Conservation (phyloP, 2,888 invertebrate genomes). For the Brachypterus glaber region DNA sequence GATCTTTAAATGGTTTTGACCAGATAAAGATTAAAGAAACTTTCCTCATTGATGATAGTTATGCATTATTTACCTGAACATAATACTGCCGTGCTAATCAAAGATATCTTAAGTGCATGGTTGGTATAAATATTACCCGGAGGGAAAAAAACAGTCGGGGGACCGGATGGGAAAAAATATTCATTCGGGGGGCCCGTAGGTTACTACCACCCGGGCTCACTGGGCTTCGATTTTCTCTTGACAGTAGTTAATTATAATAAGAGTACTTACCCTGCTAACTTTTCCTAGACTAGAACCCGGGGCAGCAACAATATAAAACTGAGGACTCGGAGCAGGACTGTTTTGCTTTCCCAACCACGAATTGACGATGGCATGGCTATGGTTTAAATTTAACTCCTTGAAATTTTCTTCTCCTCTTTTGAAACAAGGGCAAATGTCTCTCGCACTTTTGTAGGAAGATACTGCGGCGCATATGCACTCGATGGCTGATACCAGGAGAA, state of each 20-base stretch:
- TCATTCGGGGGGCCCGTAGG: no score
- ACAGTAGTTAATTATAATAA: no score
- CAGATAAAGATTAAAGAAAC: no score
- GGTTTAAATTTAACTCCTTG: constrained; percentile 33
- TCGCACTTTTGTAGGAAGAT: constrained; percentile 47
- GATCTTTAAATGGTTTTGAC: no score
- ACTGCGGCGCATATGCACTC: constrained; percentile 49
- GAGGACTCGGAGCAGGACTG: constrained; percentile 24
- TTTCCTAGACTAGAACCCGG: constrained; percentile 28
- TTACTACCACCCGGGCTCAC: not conserved
- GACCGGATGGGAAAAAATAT: no score
- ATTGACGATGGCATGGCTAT: constrained; percentile 48
- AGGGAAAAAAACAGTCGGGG: no score
- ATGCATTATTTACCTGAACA: no score
- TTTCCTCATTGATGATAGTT: no score
- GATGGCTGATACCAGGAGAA: constrained; percentile 45
- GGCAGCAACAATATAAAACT: constrained; percentile 33
- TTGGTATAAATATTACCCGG: no score
- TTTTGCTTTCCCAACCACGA: constrained; percentile 48
- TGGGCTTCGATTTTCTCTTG: no score
- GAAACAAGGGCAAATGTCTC: constrained; percentile 50
- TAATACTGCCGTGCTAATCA: no score
- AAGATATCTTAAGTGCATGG: no score
- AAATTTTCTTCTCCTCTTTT: constrained; percentile 31
- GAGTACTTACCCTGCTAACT: constrained; percentile 25